phyloP scores from a whole-genome alignment of 2,113 vertebrate genomes.

The Dicentrarchus labrax region DNA sequence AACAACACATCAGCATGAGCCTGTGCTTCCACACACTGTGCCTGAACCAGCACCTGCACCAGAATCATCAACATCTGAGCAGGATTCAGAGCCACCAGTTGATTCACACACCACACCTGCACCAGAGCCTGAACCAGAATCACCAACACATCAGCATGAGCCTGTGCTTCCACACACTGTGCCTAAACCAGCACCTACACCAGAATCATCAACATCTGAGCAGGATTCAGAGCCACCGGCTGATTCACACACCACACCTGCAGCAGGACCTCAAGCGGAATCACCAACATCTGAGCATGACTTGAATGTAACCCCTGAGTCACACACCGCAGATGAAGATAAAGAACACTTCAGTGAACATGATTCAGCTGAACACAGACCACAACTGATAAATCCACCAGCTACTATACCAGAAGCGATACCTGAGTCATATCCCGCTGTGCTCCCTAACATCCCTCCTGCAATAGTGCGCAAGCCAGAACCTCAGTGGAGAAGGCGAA shows the following conservation, averaged over 20 bases:
- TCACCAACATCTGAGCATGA: not conserved
- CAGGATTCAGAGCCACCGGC: no score
- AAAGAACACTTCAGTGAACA: no score
- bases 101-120: no score
- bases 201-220: no score
- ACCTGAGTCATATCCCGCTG: not conserved
- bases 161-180: not conserved
- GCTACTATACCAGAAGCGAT: not conserved
- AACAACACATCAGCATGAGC: not conserved
- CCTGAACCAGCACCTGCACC: rapidly evolving
- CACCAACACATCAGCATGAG: not conserved
- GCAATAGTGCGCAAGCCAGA: not conserved
- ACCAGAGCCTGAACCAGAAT: not conserved
- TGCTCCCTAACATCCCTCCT: not conserved
- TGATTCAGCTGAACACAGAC: not conserved
- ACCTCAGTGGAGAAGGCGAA: conserved; percentile 29
- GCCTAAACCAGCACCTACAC: not conserved
- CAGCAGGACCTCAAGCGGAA: not conserved
- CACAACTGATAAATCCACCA: not conserved
- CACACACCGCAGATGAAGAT: no score
- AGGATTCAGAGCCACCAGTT: not conserved
- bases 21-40: not conserved
- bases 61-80: not conserved
- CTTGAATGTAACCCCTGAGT: no score
- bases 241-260: not conserved